A percentile compares a stretch with the other conserved stretches of the same genome.
phyloP scores from a whole-genome alignment of 1,140 invertebrate genomes.

The Procambarus clarkii region DNA sequence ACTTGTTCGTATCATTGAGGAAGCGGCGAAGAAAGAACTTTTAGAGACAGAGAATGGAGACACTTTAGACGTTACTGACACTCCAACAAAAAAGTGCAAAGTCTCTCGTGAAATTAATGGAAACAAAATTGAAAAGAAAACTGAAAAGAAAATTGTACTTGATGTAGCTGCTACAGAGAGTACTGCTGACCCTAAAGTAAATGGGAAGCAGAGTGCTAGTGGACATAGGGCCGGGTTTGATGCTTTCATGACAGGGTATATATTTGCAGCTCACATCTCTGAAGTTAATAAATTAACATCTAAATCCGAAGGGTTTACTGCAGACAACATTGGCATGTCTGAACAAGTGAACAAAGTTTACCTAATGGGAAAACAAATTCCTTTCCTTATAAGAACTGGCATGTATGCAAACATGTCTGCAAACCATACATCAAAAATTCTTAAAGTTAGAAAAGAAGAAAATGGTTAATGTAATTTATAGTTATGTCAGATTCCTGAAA shows the following conservation, averaged over 20 bases:
- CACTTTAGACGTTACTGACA: background rate
- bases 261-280: slow-evolving; percentile 40
- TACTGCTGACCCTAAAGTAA: background rate
- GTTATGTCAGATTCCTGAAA: background rate
- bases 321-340: slow-evolving; percentile 27
- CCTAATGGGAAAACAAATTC: slow-evolving; percentile 44
- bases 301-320: slow-evolving; percentile 12
- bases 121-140: background rate
- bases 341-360: slow-evolving; percentile 54
- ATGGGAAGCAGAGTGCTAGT: background rate
- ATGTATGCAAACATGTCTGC: slow-evolving; percentile 41
- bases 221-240: slow-evolving; percentile 56
- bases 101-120: background rate
- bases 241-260: slow-evolving; percentile 52
- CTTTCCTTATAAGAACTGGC: slow-evolving; percentile 50
- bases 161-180: too few relatives aligned
- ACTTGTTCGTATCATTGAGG: slow-evolving; percentile 34
- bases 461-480: background rate
- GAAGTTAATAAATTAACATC: background rate
- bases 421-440: slow-evolving; percentile 41
- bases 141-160: background rate
- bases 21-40: background rate
- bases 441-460: slow-evolving; percentile 5
- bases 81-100: background rate
- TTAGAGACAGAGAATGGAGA: background rate